Evolutionary conservation across 2,797 vertebrate species (phyloP).

Genomic region (Crenichthys baileyi): DNA sequence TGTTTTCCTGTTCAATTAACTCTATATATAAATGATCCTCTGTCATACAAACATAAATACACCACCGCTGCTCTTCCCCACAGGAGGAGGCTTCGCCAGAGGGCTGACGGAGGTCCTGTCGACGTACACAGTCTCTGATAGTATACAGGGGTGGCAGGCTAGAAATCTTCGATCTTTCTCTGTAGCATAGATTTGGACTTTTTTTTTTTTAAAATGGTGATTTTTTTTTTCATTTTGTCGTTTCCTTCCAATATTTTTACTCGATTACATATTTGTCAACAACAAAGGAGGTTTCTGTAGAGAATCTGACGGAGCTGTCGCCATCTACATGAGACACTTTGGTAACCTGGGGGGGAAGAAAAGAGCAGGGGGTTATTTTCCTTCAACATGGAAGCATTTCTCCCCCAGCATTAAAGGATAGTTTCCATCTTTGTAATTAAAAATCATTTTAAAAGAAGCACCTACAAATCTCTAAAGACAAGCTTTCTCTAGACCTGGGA

Average conservation of each 20-base stretch:
- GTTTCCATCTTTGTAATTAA: background rate
- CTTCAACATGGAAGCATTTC: background rate
- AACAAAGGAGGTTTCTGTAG: conserved; percentile 92
- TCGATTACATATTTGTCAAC: conserved; percentile 99
- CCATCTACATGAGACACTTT: conserved; percentile 93
- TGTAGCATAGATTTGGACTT: conserved; percentile 62
- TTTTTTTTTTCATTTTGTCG: conserved; percentile 41
- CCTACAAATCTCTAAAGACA: background rate
- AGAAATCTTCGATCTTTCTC: conserved; percentile 69
- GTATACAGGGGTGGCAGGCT: conserved; percentile 72
- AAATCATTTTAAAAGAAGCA: background rate
- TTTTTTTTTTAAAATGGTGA: conserved; percentile 39
- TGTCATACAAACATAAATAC: conserved; percentile 85
- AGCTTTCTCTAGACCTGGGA: no score
- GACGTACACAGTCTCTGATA: conserved; percentile 70
- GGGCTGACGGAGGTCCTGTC: conserved; percentile 61
- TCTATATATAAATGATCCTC: conserved; percentile 78
- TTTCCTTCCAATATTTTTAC: conserved; percentile 76
- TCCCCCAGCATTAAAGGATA: background rate
- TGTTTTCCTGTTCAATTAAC: conserved; percentile 64
- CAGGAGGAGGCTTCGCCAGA: conserved; percentile 45
- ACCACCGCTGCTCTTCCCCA: conserved; percentile 73
- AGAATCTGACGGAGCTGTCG: conserved; percentile 90
- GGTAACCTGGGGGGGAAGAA: conserved; percentile 81
- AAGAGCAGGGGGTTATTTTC: background rate